Evolutionary conservation across 2,113 vertebrate genomes (phyloP), one percentile per base, ranked within the genome.

Genomic region (Rhynchopsitta pachyrhyncha): DNA sequence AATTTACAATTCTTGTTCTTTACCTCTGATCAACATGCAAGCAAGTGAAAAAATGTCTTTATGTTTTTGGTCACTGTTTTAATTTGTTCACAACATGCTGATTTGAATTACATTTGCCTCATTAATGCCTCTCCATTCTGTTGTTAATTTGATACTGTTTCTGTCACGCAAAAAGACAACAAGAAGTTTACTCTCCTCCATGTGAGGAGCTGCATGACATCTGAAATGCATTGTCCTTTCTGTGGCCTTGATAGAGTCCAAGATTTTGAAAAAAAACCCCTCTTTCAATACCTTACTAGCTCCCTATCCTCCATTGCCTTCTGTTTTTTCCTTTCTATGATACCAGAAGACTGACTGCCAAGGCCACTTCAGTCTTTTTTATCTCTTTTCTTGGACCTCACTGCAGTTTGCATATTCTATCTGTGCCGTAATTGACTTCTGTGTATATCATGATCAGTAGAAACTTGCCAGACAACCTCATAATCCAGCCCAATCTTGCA

Each of bases 381-480:
- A 33, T 62, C 46, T 92, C 63, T 82, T 41, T 70, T 68, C 75
- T 87, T 62, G n/a, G 53, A 80, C 53, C 25, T 55, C 35, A 29
- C 13, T 52, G 17, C 60, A 71, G 55, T 68, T 75, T 93, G 42
- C 42, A 14, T 57, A 53, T 64, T 83, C 13, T 80, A 0, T 63
- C 47, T 78, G 11, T 25, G 29, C 15, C 8, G 52, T 74, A 71
- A 70, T 24, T 90, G 71, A 50, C 66, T 88, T 3, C 11, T 37
- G 29, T 29, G 57, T 75, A 41, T 71, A 71, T 59, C 52, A 75
- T 42, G 66, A 57, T 70, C 27, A 55, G 76, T 52, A 93, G 39
- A 84, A 73, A 92, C 88, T 90, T 88, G 88, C 66, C 90, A 94
- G 73, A 62, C 90, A 86, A 71, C 90, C 66, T 90, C 86, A 79